Evolutionary conservation across 2,888 invertebrate genomes (phyloP), one percentile per base, ranked within the genome.

Genomic region (Lasioglossum figueresi): DNA sequence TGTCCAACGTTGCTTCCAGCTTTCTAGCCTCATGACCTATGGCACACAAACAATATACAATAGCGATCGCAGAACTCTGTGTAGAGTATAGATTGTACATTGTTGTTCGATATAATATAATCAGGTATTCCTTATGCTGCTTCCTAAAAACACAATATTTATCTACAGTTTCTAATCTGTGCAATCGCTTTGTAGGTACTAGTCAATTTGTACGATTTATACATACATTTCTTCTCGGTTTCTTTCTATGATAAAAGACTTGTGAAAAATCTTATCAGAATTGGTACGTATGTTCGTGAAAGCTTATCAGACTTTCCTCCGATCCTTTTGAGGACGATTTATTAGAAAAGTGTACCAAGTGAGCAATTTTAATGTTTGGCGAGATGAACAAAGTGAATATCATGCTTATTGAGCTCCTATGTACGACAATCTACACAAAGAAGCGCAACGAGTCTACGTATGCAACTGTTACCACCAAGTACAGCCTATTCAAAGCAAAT

Each of bases 1-100:
- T 70, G 94, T 94, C 94, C 94, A 93, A 37, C 94, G 94, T 85
- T 95, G 93, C 88, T 95, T 96, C 96, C 96, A 96, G 85, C 96
- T 96, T 93, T 97, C 97, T 95, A 97, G 95, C 95, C 97, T 97
- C 97, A 97, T 96, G 96, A 97, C 96, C 97, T 97, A 95, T 6
- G 88, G 85, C 87, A 90, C 19, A 90, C 59, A 80, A 27, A 45
- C 14, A 23, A 74, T 12, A 34, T 71, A 56, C n/a, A n/a, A n/a
- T 52, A 52, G 27, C 70, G 45, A 56, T 34, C 48, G 48, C 31
- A 14, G 37, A 48, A 56, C 4, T 66, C 14, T 34, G n/a, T n/a
- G 6, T 2, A 52, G 3, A 23, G n/a, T 48, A 70, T 16, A 43
- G 23, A 37, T 73, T 71, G 27, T 73, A 72, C 52, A 59, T 82